Evolutionary conservation across 2,113 vertebrate genomes (phyloP).

Genomic region (Lycaon pictus): DNA sequence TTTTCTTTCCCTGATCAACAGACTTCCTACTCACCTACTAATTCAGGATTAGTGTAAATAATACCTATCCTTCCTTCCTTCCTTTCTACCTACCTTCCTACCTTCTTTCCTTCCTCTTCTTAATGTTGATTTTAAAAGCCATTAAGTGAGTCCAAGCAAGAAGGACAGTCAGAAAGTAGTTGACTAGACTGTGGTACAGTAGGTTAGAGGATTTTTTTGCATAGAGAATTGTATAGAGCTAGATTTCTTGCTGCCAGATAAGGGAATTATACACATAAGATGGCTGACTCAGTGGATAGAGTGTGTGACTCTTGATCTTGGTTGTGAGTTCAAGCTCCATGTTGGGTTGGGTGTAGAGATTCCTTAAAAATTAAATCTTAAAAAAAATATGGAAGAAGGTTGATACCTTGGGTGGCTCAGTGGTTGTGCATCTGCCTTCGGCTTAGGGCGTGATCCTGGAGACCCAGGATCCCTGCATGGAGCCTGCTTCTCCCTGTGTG

Average conservation of each 20-base stretch:
- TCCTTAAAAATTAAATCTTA: not conserved
- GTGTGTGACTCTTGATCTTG: not conserved
- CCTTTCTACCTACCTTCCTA: not conserved
- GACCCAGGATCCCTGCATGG: no score
- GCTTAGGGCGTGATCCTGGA: no score
- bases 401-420: no score
- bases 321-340: not conserved
- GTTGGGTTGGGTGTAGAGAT: not conserved
- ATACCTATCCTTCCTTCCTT: not conserved
- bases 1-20: not conserved
- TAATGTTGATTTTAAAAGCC: not conserved
- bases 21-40: not conserved
- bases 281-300: not conserved
- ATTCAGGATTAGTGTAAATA: not conserved
- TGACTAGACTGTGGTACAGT: not conserved
- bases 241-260: not conserved
- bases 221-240: not conserved
- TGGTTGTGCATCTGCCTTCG: no score
- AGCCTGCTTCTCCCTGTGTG: no score
- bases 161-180: not conserved
- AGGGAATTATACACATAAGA: constrained; percentile 3
- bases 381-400: not conserved
- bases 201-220: not conserved
- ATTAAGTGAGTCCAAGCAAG: not conserved
- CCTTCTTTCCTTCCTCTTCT: not conserved